These are phyloP conservation scores for Sphaerophoria taeniata DNA, from an alignment of 2,888 invertebrate genomes.

Conservation along the genomic window DNA sequence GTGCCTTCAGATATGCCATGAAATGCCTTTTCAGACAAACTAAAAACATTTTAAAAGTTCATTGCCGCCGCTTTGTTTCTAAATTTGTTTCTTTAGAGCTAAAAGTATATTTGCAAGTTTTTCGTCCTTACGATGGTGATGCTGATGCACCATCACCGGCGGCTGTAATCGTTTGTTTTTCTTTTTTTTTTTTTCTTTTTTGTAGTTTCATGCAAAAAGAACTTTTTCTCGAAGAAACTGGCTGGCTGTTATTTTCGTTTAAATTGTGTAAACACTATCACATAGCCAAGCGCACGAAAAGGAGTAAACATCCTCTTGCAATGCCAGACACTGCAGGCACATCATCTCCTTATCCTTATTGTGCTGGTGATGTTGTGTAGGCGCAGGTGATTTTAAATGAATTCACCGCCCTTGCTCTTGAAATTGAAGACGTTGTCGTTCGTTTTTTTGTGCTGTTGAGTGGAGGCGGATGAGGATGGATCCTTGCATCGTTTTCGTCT, in stretches of 20 bases:
- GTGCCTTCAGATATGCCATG: conserved; percentile 12
- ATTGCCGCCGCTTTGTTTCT: conserved; percentile 79
- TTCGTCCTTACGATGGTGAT: neutral
- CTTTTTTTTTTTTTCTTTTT: neutral
- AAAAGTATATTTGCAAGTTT: too few species aligned
- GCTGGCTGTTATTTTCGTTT: conserved; percentile 60
- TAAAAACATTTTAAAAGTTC: conserved; percentile 81
- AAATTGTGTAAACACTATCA: conserved; percentile 68
- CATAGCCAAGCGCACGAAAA: conserved; percentile 7
- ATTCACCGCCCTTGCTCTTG: conserved; percentile 72
- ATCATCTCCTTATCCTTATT: conserved; percentile 37
- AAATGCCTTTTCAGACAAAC: conserved; percentile 32
- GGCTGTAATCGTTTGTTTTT: conserved; percentile 22
- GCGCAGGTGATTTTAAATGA: conserved; percentile 72
- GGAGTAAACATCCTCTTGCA: conserved; percentile 60
- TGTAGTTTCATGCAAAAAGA: conserved; percentile 24
- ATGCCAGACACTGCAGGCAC: neutral
- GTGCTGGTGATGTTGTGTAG: conserved; percentile 30
- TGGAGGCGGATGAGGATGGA: neutral
- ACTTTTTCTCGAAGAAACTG: conserved; percentile 5
- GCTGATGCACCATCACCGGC: conserved; percentile 1
- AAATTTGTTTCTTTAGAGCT: conserved; percentile 33
- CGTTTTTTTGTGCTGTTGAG: neutral
- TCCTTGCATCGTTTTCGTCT: conserved; percentile 4
- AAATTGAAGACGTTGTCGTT: conserved; percentile 58